A percentile compares a stretch with the other conserved stretches of the same genome.
Evolutionary conservation across 1,140 invertebrate genomes (phyloP).

Genomic region (Drosophila mayri): DNA sequence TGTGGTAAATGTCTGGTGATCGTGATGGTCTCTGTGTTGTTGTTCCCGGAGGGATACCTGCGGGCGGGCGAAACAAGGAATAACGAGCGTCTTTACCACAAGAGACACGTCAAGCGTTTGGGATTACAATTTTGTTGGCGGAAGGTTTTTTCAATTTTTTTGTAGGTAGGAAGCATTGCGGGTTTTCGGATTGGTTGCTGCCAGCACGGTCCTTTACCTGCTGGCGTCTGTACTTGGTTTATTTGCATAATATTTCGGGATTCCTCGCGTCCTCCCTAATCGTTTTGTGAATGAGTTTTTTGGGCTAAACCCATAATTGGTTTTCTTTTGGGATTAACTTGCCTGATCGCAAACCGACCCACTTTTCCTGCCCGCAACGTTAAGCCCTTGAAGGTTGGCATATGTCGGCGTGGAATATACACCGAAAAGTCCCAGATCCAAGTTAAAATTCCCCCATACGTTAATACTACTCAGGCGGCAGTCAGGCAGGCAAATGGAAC

Average conservation of each 20-base stretch:
- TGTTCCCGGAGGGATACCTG: slow-evolving; percentile 92
- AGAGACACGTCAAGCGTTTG: slow-evolving; percentile 62
- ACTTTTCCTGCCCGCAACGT: slow-evolving; percentile 13
- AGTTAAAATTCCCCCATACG: slow-evolving; percentile 23
- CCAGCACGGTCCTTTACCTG: slow-evolving; percentile 31
- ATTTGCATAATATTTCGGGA: slow-evolving; percentile 47
- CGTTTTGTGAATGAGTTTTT: slow-evolving; percentile 50
- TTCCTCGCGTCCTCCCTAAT: slow-evolving; percentile 26
- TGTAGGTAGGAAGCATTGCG: slow-evolving; percentile 37
- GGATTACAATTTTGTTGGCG: slow-evolving; percentile 62
- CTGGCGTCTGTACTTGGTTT: slow-evolving; percentile 33
- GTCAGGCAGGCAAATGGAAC: slow-evolving; percentile 63
- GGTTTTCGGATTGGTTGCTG: slow-evolving; percentile 47
- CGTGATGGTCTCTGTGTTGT: slow-evolving; percentile 86
- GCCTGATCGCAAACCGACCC: slow-evolving; percentile 4
- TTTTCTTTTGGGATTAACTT: slow-evolving; percentile 46
- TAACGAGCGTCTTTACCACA: slow-evolving; percentile 79
- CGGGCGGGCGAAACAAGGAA: slow-evolving; percentile 66
- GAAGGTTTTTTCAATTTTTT: slow-evolving; percentile 26
- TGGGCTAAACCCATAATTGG: slow-evolving; percentile 25
- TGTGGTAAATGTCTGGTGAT: slow-evolving; percentile 72
- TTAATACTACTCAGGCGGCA: slow-evolving; percentile 23
- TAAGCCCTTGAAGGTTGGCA: slow-evolving; percentile 37
- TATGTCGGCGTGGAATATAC: slow-evolving; percentile 39
- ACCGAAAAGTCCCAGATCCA: slow-evolving; percentile 22